Evolutionary conservation across 2,888 invertebrate genomes (phyloP), one percentile per base, ranked within the genome.

Genomic region (Plebejus anna): DNA sequence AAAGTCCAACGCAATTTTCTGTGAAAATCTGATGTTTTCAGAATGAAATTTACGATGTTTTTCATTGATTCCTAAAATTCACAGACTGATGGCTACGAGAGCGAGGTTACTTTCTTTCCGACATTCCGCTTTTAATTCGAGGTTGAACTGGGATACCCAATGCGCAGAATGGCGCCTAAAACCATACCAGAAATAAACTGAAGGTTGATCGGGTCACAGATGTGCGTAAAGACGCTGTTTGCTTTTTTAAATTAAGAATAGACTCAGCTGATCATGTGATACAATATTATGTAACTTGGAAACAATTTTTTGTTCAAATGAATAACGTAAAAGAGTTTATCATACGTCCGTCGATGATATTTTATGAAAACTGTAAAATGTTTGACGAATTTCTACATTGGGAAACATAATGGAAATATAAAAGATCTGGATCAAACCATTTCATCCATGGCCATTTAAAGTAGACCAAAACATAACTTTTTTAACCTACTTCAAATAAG

Each of bases 171-270:
- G 66, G 66, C 61, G 61, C 61, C 61, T 61, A 66, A 70, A 71
- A 42, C 42, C 42, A n/a, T 42, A 42, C 42, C 71, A 71, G 71
- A 71, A 71, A 71, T 71, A 71, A 42, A 42, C n/a, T 71, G 38
- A 71, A 71, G 71, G 71, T 71, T 71, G 42, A 22, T 71, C 42
- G 38, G 70, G 42, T 71, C 71, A 4, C 71, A 42, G 71, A 71
- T 42, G 71, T 71, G 66, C 66, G 66, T 71, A 66, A 66, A 71
- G 1, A n/a, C 71, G 71, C 9, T 38, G 71, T 71, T 42, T 42
- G 71, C 38, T 71, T 71, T 70, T 71, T 71, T 71, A 71, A 71
- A 71, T 71, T 42, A n/a, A 71, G 9, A 71, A 71, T 71, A 71
- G 71, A 71, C 42, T 71, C 70, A 70, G 71, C 71, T 42, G 71